Evolutionary conservation across 2,113 vertebrate species (phyloP), one percentile per base, ranked within the genome.

Genomic region (Scomber colias): DNA sequence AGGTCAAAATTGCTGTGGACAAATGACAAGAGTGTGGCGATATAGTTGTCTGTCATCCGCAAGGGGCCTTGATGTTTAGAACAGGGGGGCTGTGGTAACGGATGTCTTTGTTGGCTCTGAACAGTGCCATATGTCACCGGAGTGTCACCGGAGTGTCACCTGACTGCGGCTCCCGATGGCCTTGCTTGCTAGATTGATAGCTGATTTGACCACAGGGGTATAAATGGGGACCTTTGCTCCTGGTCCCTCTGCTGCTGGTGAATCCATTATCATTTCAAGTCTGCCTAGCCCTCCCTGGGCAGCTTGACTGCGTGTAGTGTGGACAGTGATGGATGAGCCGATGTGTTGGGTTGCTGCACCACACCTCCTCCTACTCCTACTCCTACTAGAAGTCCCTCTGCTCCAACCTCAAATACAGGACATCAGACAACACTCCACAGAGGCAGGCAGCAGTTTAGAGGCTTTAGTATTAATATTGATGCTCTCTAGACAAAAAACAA

Each of bases 281-380:
- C 75, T 70, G 74, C 40, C 84, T 8, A n/a, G 77, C 45, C 68
- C 70, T 83, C 73, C 75, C 68, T 51, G 67, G 73, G 55, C 83
- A 83, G 79, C 70, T 60, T 73, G 84, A 59, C 83, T 82, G 83
- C 56, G 15, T 75, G 82, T 66, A 69, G 64, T 61, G 59, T 73
- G 77, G 90, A 90, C 92, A 89, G 76, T 92, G 93, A 94, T 92
- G 86, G 87, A 93, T 92, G 91, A 83, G 70, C 72, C 78, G 65
- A 76, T 80, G 79, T 57, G 12, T 49, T 15, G 56, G 54, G 70
- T 44, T 80, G 85, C 81, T 86, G 87, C 77, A 81, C 27, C 80
- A 77, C 86, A 72, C 84, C 82, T 82, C 76, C 76, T 83, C 61
- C 78, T 62, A 27, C 81, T 63, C 21, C 65, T 45, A 3, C 73